Base-by-base conservation (phyloP, 64 coral and sea anemone genomes). In the Hydrozoanthus tunicans region DNA sequence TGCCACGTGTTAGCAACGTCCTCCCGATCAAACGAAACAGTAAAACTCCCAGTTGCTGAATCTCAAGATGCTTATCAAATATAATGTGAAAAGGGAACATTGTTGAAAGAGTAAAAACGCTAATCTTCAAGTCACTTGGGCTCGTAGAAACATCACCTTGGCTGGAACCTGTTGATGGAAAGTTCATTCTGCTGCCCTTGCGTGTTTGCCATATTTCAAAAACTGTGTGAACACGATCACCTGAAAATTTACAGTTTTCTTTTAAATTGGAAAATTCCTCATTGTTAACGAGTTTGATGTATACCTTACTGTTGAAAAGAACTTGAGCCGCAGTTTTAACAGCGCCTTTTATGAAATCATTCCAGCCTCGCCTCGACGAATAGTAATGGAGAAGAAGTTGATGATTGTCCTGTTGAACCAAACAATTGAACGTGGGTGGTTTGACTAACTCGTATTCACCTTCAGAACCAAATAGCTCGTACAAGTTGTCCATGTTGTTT, bases 31-130 rank as follows among this genome's bases (percentile, higher is more conserved):
- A 80, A 62, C 93, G 78, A 64, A 94, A 91, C 17, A 94, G 71
- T 64, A 86, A 58, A 57, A 70, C 20, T 10, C 93, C 93, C n/a
- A 94, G 59, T 64, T 94, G 93, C 74, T 94, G 88, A 60, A 94
- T 94, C 70, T 91, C 88, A 55, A 94, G 77, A 6, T 85, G 70
- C 13, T 91, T 7, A 58, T 94, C 93, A 69, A 94, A 94, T 66
- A 94, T 91, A 6, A 94, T 68, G 78, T 94, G 93, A 60, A 91
- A 94, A 77, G 93, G 93, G 86, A 94, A 94, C 10, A 89, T 88
- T 63, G 85, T 58, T 14, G 89, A 94, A 56, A 94, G 80, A 20
- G 93, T 94, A 70, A 60, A 69, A 5, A 94, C 70, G 56, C 89
- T 72, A 9, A 94, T 94, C 4, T 82, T 83, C 51, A 94, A 71